phyloP scores from a whole-genome alignment of 2,797 vertebrate genomes.

The Hippoglossus hippoglossus region DNA sequence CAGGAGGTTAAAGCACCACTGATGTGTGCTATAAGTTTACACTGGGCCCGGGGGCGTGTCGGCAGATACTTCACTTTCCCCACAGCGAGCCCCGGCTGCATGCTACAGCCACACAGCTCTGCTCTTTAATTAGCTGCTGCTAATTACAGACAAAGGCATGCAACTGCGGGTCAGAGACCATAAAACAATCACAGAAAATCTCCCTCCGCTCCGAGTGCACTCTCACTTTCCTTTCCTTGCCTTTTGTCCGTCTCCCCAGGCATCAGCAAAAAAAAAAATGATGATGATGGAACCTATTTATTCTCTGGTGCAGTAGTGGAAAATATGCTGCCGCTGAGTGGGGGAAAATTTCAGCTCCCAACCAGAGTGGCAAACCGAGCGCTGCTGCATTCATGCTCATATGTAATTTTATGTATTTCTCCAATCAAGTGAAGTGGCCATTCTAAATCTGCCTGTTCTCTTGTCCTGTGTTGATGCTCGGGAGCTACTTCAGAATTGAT shows the following conservation, averaged over 20 bases:
- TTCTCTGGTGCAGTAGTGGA: conserved; percentile 47
- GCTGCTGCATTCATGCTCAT: conserved; percentile 19
- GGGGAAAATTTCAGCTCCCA: conserved; percentile 31
- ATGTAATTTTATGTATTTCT: conserved; percentile 13
- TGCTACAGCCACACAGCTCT: conserved; percentile 22
- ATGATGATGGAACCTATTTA: conserved; percentile 41
- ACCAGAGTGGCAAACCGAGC: conserved; percentile 45
- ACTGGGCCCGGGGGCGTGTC: conserved; percentile 34
- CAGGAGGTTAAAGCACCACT: conserved; percentile 15
- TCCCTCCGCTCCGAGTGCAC: background rate
- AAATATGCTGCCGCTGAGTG: conserved; percentile 47
- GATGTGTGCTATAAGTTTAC: conserved; percentile 57
- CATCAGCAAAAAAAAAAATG: conserved; percentile 28
- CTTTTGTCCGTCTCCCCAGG: conserved; percentile 8
- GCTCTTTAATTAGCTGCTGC: conserved; percentile 69
- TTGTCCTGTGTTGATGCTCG: too few relatives aligned
- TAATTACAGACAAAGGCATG: conserved; percentile 68
- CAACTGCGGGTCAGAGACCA: conserved; percentile 45
- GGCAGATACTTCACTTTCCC: conserved; percentile 63
- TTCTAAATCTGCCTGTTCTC: too few relatives aligned
- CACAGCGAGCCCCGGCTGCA: conserved; percentile 4
- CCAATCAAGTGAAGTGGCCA: too few relatives aligned
- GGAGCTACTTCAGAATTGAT: too few relatives aligned
- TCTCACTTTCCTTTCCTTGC: conserved; percentile 1
- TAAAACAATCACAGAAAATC: conserved; percentile 44